Evolutionary conservation across 2,888 invertebrate genomes (phyloP).

Genomic region (Phyllotreta striolata): DNA sequence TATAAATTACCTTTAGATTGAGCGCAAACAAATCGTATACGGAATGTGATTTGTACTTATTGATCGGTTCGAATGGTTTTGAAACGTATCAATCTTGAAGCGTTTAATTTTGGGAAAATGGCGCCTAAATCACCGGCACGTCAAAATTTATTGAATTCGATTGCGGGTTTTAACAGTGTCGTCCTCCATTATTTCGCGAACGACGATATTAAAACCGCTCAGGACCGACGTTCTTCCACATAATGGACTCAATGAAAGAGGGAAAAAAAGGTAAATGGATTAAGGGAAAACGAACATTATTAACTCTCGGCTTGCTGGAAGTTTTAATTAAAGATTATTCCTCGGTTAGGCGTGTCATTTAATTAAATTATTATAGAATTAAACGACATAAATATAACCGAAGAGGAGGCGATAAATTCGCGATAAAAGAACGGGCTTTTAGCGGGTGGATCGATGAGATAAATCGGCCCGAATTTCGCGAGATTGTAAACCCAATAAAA

Average conservation of each 20-base stretch:
- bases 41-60: neutral
- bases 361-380: no score
- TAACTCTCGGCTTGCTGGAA: neutral
- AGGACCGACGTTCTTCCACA: conserved; percentile 12
- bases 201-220: conserved; percentile 24
- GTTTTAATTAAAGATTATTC: neutral
- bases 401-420: no score
- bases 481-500: no score
- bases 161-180: conserved; percentile 25
- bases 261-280: conserved; percentile 17
- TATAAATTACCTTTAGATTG: neutral
- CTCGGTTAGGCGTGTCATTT: no score
- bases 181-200: conserved; percentile 23
- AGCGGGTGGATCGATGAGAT: no score
- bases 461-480: no score
- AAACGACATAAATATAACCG: no score
- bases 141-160: conserved; percentile 30
- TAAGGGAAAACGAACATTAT: conserved; percentile 7
- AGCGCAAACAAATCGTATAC: conserved; percentile 12
- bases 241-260: conserved; percentile 26
- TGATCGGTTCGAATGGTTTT: conserved; percentile 1
- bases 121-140: conserved; percentile 22
- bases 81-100: conserved; percentile 9
- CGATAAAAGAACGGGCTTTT: no score
- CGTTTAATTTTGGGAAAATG: conserved; percentile 26